Evolutionary conservation across 1,140 invertebrate species (phyloP), one percentile per base, ranked within the genome.

Genomic region (Solenopsis invicta): DNA sequence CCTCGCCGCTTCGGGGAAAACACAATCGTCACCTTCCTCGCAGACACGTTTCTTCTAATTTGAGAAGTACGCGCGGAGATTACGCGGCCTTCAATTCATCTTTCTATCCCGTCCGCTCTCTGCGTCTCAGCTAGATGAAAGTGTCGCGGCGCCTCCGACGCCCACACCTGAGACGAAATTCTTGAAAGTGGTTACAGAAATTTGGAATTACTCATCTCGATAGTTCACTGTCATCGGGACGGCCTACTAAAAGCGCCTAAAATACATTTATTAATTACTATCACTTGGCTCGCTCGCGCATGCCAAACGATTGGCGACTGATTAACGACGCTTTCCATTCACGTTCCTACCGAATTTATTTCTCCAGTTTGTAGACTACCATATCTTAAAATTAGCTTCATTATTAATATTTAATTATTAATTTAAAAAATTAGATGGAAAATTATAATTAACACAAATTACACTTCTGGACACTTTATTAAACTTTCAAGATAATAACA

Each of bases 111-210:
- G 6, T 69, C 5, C 8, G 4, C 8, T 21, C 6, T 74, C 24
- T 41, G 45, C 80, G 80, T 76, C 66, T 76, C 66, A 71, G 21
- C 34, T 24, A 54, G 62, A 62, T 37, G 45, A 76, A 5, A 10
- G 10, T 71, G 87, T 76, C 88, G 84, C 78, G 89, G 78, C 86
- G 75, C 45, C 52, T 69, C 5, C 29, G 50, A 71, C 89, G 75
- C 88, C 77, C 61, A 87, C 89, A 34, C 10, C 12, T 34, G 24
- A 41, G 21, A 62, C 59, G 56, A 45, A 81, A 87, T 81, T 90
- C 64, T 67, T 52, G 56, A 90, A 67, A 85, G 62, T 41, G n/a
- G 21, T 37, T 41, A 24, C 64, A 52, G 12, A 66, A 89, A 84
- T 56, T 81, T 37, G 37, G 61, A 64, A 80, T 85, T 85, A 69